Conservation (phyloP, 2,797 vertebrate genomes). For the Muraenolepis orangiensis region DNA sequence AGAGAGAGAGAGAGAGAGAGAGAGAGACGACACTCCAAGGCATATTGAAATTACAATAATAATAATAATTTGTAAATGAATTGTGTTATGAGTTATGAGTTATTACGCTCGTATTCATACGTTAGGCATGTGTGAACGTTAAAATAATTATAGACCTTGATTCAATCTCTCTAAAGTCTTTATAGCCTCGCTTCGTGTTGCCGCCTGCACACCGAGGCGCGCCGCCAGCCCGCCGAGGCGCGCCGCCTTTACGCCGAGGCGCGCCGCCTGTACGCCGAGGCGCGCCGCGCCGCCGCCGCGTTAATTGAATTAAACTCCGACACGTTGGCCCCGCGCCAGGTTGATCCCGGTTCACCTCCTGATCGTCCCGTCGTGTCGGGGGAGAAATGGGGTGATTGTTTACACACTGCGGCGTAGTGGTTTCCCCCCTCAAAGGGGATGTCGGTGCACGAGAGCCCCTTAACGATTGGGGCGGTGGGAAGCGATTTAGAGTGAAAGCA, state of each 20-base stretch:
- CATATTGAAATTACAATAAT: too few species aligned
- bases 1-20: too few species aligned
- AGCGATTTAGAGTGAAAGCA: background rate
- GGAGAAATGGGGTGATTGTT: constrained; percentile 1
- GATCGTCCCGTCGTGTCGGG: background rate
- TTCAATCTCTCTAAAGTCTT: too few species aligned
- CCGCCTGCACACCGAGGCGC: background rate
- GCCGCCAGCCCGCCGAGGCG: background rate
- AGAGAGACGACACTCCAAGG: too few species aligned
- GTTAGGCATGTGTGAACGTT: too few species aligned
- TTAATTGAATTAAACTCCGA: background rate
- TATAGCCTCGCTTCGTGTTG: background rate
- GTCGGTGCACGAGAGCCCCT: background rate
- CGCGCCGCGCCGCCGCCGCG: too few species aligned
- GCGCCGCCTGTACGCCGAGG: background rate
- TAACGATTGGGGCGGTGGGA: background rate
- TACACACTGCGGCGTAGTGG: background rate
- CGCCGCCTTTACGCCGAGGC: background rate
- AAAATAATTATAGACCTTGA: too few species aligned
- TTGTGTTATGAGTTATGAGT: too few species aligned
- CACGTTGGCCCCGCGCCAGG: background rate
- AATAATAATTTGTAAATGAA: too few species aligned
- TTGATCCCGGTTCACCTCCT: background rate
- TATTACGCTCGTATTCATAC: too few species aligned
- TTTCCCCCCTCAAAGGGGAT: background rate